A percentile compares a stretch with the other conserved stretches of the same genome.
These are phyloP conservation scores for Proteles cristata DNA, from an alignment of 2,113 vertebrate species.

Conservation along the genomic window DNA sequence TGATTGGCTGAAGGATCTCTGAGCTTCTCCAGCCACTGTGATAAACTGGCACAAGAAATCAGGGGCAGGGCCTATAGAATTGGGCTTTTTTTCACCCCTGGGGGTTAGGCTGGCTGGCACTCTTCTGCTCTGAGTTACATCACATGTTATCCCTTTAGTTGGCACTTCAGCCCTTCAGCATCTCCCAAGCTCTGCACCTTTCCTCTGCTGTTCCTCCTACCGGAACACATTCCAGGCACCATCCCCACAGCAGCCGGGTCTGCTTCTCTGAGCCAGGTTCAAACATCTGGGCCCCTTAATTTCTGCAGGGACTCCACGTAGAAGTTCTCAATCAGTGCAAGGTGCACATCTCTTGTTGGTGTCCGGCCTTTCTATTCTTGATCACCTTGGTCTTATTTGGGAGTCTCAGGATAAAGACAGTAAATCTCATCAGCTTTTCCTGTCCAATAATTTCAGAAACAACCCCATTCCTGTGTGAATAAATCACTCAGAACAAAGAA, in stretches of 20 bases:
- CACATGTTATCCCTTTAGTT: background rate
- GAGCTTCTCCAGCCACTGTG: accelerated
- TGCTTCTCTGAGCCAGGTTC: background rate
- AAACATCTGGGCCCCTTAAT: background rate
- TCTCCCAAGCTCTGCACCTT: background rate
- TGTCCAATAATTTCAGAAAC: background rate
- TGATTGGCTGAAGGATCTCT: background rate
- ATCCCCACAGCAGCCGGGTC: too few species aligned
- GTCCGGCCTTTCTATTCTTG: background rate
- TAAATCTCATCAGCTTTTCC: background rate
- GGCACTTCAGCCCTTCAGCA: background rate
- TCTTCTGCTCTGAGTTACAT: background rate
- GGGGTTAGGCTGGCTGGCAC: background rate
- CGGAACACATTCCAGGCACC: background rate
- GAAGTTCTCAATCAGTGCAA: background rate
- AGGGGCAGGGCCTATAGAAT: accelerated
- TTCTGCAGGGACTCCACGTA: background rate
- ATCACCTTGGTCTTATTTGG: background rate
- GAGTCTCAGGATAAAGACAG: background rate
- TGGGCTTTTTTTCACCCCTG: background rate
- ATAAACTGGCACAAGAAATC: background rate
- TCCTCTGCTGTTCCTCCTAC: background rate
- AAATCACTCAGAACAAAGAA: background rate
- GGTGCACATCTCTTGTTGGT: background rate
- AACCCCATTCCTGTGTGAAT: background rate